Conservation (phyloP, 2,888 invertebrate genomes). For the Lithosia quadra region DNA sequence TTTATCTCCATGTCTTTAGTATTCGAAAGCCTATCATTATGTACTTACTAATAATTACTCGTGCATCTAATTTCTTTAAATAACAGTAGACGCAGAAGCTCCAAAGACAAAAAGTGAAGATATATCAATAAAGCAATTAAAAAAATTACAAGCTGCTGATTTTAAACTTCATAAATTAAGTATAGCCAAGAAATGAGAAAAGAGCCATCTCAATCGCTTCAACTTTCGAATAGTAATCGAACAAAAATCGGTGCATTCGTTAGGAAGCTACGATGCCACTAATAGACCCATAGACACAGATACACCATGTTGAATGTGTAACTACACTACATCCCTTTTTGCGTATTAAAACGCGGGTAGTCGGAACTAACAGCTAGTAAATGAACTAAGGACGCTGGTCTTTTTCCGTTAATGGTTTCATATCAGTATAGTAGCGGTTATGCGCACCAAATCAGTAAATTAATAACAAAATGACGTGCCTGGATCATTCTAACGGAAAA, state of each 20-base stretch:
- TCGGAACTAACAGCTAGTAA: not conserved
- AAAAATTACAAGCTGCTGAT: too few species aligned
- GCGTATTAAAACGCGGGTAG: not conserved
- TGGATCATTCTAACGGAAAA: constrained; percentile 27
- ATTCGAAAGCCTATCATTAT: too few species aligned
- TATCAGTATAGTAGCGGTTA: constrained; percentile 20
- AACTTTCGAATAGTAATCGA: not conserved
- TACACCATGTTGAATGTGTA: not conserved
- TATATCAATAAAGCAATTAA: too few species aligned
- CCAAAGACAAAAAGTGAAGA: too few species aligned
- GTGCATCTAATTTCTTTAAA: too few species aligned
- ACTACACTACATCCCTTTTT: not conserved
- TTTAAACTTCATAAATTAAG: too few species aligned
- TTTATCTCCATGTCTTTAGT: too few species aligned
- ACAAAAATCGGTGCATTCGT: too few species aligned
- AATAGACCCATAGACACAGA: not conserved
- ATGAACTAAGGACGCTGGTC: constrained; percentile 28
- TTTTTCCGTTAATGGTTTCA: constrained; percentile 31
- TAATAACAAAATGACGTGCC: constrained; percentile 21
- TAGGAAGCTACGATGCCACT: not conserved
- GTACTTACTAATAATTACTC: too few species aligned
- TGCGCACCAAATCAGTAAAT: not conserved
- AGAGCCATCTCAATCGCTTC: not conserved
- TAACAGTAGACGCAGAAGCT: too few species aligned
- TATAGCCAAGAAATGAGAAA: too few species aligned